Conservation (phyloP, 2,888 invertebrate genomes). For the Drosophila anomalata region DNA sequence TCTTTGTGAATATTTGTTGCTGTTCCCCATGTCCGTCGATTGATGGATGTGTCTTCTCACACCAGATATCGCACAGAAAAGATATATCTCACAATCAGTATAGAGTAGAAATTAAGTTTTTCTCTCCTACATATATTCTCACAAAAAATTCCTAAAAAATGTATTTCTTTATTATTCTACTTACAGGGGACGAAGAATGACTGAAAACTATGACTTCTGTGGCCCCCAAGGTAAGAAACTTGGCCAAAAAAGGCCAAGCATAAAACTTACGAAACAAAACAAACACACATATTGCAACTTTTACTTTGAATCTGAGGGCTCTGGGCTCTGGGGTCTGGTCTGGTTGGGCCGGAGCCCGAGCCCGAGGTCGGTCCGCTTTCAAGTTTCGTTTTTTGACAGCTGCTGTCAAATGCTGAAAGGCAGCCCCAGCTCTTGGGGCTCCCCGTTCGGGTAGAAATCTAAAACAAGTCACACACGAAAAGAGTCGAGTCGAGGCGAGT, state of each 20-base stretch:
- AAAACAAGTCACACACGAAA: slow-evolving; percentile 69
- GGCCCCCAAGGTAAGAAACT: slow-evolving; percentile 53
- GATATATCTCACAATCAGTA: background rate
- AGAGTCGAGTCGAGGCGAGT: slow-evolving; percentile 43
- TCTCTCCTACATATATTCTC: background rate
- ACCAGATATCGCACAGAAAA: slow-evolving; percentile 10
- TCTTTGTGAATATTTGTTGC: slow-evolving; percentile 29
- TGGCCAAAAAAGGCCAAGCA: slow-evolving; percentile 42
- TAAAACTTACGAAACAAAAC: slow-evolving; percentile 66
- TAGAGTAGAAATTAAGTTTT: slow-evolving; percentile 11
- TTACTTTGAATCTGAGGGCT: slow-evolving; percentile 57
- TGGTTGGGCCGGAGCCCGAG: slow-evolving; percentile 29
- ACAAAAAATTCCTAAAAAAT: slow-evolving; percentile 20
- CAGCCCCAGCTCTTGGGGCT: slow-evolving; percentile 46
- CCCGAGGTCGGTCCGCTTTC: slow-evolving; percentile 76
- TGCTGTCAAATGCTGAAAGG: slow-evolving; percentile 79
- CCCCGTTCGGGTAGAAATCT: slow-evolving; percentile 61
- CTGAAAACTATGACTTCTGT: slow-evolving; percentile 19
- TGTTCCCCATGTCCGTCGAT: slow-evolving; percentile 12
- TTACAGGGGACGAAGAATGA: slow-evolving; percentile 15
- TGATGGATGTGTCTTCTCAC: slow-evolving; percentile 26
- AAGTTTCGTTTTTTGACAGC: slow-evolving; percentile 75
- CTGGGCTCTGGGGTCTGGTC: slow-evolving; percentile 16
- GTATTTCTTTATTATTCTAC: slow-evolving; percentile 24
- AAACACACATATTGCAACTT: slow-evolving; percentile 69